phyloP scores from a whole-genome alignment of 2,888 invertebrate species.

The Ectemnius lituratus region DNA sequence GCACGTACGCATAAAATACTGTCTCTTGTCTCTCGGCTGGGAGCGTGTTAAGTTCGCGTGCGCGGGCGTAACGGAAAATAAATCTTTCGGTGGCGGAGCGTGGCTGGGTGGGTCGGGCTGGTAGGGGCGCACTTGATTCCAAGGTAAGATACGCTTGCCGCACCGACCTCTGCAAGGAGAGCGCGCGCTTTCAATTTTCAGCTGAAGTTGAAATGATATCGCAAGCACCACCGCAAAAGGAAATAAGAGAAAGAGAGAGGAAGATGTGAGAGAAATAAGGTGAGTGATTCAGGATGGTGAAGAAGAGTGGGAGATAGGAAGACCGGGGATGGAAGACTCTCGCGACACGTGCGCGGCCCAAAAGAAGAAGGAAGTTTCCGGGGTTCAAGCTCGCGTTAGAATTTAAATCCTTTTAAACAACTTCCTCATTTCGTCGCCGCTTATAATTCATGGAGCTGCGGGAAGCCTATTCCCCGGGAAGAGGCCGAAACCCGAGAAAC shows the following conservation, averaged over 20 bases:
- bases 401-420: slow-evolving; percentile 59
- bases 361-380: slow-evolving; percentile 45
- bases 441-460: slow-evolving; percentile 56
- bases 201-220: slow-evolving; percentile 48
- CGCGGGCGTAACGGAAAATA: slow-evolving; percentile 31
- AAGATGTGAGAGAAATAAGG: too few species aligned
- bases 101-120: slow-evolving; percentile 1
- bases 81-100: slow-evolving; percentile 24
- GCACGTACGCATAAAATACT: slow-evolving; percentile 45
- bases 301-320: too few species aligned
- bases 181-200: slow-evolving; percentile 46
- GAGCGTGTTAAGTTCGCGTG: slow-evolving; percentile 34
- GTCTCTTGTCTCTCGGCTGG: slow-evolving; percentile 27
- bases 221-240: slow-evolving; percentile 24
- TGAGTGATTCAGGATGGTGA: too few species aligned
- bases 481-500: slow-evolving; percentile 36
- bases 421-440: slow-evolving; percentile 53
- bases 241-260: background rate
- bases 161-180: too few species aligned
- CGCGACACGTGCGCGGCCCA: slow-evolving; percentile 42
- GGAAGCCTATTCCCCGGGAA: slow-evolving; percentile 12
- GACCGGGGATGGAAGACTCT: slow-evolving; percentile 10
- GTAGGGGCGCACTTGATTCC: slow-evolving; percentile 36
- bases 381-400: slow-evolving; percentile 33
- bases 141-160: slow-evolving; percentile 36